Evolutionary conservation across 1,140 invertebrate species (phyloP).

Genomic region (Brachionus sp.): DNA sequence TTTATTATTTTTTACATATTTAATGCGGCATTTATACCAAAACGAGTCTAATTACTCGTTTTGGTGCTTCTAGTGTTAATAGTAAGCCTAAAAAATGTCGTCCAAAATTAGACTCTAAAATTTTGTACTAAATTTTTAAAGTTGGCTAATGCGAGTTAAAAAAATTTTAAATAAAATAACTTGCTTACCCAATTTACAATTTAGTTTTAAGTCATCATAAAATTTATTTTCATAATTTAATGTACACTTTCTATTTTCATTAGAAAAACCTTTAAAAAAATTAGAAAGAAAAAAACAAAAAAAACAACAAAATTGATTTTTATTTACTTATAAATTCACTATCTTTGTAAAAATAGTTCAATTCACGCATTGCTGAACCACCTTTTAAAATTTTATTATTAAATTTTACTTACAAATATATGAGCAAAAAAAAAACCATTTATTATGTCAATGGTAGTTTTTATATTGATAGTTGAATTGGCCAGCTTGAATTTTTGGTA

Average conservation of each 20-base stretch:
- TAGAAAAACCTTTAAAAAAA: neutral
- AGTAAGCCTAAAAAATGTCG: no score
- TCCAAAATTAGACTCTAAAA: no score
- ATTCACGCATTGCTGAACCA: neutral
- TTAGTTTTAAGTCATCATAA: neutral
- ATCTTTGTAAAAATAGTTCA: neutral
- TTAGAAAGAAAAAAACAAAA: neutral
- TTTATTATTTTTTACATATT: no score
- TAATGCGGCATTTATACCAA: no score
- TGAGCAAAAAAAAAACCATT: neutral
- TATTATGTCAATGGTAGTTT: neutral
- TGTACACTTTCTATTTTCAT: neutral
- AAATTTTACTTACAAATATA: no score
- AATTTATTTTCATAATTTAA: neutral
- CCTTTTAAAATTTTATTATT: neutral
- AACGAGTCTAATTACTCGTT: no score
- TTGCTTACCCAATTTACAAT: neutral
- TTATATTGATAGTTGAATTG: neutral
- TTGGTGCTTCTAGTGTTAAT: no score
- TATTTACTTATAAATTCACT: conserved; percentile 5
- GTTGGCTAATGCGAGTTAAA: no score
- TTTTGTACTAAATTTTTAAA: no score
- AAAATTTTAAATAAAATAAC: no score
- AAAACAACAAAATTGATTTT: neutral
- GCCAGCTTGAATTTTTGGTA: neutral